Evolutionary conservation across 2,888 invertebrate genomes (phyloP).

Genomic region (Scaptomyza tumidula): DNA sequence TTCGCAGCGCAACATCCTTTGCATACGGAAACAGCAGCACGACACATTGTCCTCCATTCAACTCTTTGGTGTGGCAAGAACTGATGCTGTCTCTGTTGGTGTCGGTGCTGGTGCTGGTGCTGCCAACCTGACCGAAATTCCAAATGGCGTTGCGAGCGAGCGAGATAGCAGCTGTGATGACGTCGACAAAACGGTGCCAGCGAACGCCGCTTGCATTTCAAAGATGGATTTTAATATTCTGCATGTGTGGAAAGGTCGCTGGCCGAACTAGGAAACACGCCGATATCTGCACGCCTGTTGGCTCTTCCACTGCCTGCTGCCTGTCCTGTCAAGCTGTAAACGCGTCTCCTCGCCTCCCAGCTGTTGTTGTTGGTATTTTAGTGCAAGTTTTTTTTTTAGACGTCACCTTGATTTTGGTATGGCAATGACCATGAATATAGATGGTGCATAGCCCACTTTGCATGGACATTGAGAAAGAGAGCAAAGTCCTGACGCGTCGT

Average conservation of each 20-base stretch:
- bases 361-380: conserved; percentile 27
- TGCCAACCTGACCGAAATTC: conserved; percentile 79
- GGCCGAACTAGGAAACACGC: conserved; percentile 59
- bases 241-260: conserved; percentile 82
- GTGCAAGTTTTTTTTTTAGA: conserved; percentile 28
- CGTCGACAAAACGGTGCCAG: conserved; percentile 44
- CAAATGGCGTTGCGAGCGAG: conserved; percentile 44
- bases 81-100: conserved; percentile 10
- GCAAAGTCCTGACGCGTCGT: conserved; percentile 35
- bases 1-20: conserved; percentile 76
- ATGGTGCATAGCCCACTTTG: conserved; percentile 72
- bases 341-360: not conserved
- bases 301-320: conserved; percentile 7
- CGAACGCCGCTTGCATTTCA: conserved; percentile 76
- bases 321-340: conserved; percentile 7
- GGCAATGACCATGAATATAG: conserved; percentile 78
- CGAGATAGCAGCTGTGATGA: conserved; percentile 63
- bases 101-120: conserved; percentile 57
- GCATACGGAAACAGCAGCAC: conserved; percentile 82
- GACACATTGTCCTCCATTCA: conserved; percentile 72
- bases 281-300: conserved; percentile 3
- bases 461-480: conserved; percentile 36
- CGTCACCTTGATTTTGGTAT: conserved; percentile 77
- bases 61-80: conserved; percentile 65
- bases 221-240: conserved; percentile 83